phyloP scores from a whole-genome alignment of 2,797 vertebrate species.

The Sebastes jordani region DNA sequence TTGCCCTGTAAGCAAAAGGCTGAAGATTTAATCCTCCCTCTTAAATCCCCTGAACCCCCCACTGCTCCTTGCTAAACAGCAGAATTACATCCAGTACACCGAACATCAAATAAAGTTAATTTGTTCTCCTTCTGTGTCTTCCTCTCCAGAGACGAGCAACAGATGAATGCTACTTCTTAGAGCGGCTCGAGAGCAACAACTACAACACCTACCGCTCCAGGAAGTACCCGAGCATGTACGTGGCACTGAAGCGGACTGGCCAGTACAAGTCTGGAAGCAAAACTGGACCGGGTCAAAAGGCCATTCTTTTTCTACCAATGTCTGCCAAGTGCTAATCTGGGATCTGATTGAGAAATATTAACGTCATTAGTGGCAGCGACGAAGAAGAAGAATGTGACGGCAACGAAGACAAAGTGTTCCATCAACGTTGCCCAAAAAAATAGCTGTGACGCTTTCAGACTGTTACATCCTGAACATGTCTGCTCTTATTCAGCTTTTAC shows the following conservation, averaged over 20 bases:
- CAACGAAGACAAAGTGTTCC: conserved; percentile 44
- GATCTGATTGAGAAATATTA: not conserved
- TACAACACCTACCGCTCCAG: conserved; percentile 98
- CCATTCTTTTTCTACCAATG: conserved; percentile 98
- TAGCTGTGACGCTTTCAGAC: conserved; percentile 64
- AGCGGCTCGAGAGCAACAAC: conserved; percentile 96
- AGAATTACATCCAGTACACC: not conserved
- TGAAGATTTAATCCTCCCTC: not conserved
- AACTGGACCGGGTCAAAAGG: conserved; percentile 97
- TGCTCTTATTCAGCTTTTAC: conserved; percentile 36
- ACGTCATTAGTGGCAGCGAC: conserved; percentile 9
- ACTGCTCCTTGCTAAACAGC: not conserved
- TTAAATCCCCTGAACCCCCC: not conserved
- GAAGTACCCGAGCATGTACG: conserved; percentile 95
- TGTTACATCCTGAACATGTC: conserved; percentile 31
- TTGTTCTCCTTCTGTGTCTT: not conserved
- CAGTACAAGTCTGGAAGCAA: conserved; percentile 94
- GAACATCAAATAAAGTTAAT: not conserved
- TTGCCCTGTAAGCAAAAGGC: not conserved
- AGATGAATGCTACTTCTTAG: conserved; percentile 96
- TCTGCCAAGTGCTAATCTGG: conserved; percentile 88
- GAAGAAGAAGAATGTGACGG: conserved; percentile 62
- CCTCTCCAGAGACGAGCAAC: conserved; percentile 89
- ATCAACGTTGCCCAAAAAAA: conserved; percentile 42
- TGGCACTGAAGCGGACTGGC: conserved; percentile 96